These are phyloP conservation scores for Alexandromys fortis DNA, from an alignment of 2,113 vertebrate genomes.

Conservation along the genomic window DNA sequence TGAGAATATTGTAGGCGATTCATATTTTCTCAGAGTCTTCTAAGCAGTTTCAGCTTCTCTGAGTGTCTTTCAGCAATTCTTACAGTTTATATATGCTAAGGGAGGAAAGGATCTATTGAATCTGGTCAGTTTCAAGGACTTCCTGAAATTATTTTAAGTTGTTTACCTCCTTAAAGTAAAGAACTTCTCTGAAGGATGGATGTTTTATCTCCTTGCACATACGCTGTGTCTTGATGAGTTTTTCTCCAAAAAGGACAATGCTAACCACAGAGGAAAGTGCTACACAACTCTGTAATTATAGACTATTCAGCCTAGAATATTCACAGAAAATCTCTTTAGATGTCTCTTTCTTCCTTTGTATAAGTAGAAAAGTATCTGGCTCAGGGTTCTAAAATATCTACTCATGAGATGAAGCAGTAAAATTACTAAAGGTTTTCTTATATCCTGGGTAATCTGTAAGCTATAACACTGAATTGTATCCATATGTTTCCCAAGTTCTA, in stretches of 20 bases:
- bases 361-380: background rate
- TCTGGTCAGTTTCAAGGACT: background rate
- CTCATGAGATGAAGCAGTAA: background rate
- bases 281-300: background rate
- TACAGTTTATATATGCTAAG: background rate
- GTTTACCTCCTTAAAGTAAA: background rate
- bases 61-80: background rate
- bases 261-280: background rate
- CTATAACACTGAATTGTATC: conserved; percentile 11
- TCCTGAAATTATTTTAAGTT: background rate
- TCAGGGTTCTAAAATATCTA: background rate
- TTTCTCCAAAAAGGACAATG: background rate
- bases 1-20: background rate
- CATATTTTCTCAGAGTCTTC: background rate
- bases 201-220: background rate
- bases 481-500: background rate
- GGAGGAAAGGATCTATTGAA: background rate
- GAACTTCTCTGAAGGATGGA: background rate
- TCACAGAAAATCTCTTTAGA: conserved; percentile 12
- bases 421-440: background rate
- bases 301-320: background rate
- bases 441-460: background rate
- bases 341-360: background rate
- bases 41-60: background rate
- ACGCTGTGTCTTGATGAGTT: background rate